Conservation (phyloP, 2,888 invertebrate genomes). For the Orthosia incerta region DNA sequence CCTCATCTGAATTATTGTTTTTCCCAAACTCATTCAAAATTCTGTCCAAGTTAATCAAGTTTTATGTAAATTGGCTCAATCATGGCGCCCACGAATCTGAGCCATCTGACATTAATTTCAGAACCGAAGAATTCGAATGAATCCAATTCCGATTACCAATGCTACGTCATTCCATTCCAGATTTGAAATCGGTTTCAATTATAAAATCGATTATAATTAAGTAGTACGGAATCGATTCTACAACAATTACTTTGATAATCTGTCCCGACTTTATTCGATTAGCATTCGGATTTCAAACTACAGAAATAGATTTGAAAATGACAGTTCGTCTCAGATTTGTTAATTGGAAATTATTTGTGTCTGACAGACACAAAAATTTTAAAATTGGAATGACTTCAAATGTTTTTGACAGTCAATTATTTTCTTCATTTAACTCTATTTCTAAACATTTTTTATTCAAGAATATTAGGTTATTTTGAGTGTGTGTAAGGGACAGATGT, state of each 20-base stretch:
- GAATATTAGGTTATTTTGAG: too few species aligned
- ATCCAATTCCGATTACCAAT: constrained; percentile 52
- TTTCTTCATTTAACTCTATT: not conserved
- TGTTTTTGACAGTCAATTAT: constrained; percentile 15
- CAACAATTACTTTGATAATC: constrained; percentile 38
- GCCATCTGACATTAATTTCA: constrained; percentile 34
- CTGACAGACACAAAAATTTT: constrained; percentile 8
- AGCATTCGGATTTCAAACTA: constrained; percentile 41
- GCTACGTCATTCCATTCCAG: constrained; percentile 36
- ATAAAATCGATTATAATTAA: constrained; percentile 53
- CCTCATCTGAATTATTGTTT: not conserved
- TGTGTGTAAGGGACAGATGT: too few species aligned
- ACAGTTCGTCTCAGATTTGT: constrained; percentile 10
- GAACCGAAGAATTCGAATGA: constrained; percentile 35
- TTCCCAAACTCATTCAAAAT: not conserved
- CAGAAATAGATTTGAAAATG: constrained; percentile 25
- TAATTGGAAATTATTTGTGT: constrained; percentile 13
- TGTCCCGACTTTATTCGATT: constrained; percentile 15
- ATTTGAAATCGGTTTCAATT: constrained; percentile 53
- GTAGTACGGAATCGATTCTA: constrained; percentile 21
- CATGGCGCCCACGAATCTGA: constrained; percentile 17
- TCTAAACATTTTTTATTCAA: not conserved
- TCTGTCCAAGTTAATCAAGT: constrained; percentile 17
- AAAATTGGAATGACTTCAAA: constrained; percentile 8
- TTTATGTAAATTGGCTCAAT: constrained; percentile 41